A percentile compares a stretch with the other conserved stretches of the same genome.
Evolutionary conservation across 2,113 vertebrate genomes (phyloP).

Genomic region (Limanda limanda): DNA sequence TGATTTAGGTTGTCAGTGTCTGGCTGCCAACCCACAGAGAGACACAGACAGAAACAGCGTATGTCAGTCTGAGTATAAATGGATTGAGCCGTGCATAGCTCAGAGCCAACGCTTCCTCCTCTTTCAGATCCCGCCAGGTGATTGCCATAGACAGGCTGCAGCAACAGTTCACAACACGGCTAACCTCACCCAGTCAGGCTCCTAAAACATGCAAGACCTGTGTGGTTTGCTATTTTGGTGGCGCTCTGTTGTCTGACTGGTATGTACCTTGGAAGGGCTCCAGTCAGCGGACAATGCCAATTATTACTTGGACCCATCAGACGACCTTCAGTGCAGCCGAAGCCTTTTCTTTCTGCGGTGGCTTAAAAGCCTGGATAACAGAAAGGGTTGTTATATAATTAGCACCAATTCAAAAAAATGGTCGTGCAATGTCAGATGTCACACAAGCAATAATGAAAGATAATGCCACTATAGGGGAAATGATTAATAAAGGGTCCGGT

Average conservation of each 20-base stretch:
- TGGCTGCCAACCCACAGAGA: slow-evolving; percentile 30
- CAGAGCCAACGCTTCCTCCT: slow-evolving; percentile 5
- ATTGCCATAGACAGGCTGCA: slow-evolving; percentile 49
- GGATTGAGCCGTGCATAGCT: slow-evolving; percentile 39
- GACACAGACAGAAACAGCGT: slow-evolving; percentile 43
- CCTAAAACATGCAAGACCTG: slow-evolving; percentile 64
- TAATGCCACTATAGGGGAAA: neutral
- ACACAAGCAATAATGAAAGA: neutral
- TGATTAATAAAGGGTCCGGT: neutral
- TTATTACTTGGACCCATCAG: slow-evolving; percentile 61
- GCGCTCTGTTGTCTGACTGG: slow-evolving; percentile 66
- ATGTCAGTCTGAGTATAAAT: slow-evolving; percentile 62
- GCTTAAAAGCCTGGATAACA: slow-evolving; percentile 36
- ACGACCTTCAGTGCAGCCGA: slow-evolving; percentile 74
- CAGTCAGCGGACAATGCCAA: slow-evolving; percentile 69
- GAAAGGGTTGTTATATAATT: slow-evolving; percentile 13
- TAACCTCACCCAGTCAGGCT: slow-evolving; percentile 33
- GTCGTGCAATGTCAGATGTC: neutral
- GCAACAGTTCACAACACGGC: slow-evolving; percentile 55
- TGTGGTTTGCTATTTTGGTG: slow-evolving; percentile 78
- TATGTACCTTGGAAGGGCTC: slow-evolving; percentile 68
- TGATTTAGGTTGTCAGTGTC: slow-evolving; percentile 26
- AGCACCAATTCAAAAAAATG: neutral
- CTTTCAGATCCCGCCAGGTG: slow-evolving; percentile 58
- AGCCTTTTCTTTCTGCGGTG: slow-evolving; percentile 37